Evolutionary conservation across 2,113 vertebrate species (phyloP), one percentile per base, ranked within the genome.

Genomic region (Ophiodon elongatus): DNA sequence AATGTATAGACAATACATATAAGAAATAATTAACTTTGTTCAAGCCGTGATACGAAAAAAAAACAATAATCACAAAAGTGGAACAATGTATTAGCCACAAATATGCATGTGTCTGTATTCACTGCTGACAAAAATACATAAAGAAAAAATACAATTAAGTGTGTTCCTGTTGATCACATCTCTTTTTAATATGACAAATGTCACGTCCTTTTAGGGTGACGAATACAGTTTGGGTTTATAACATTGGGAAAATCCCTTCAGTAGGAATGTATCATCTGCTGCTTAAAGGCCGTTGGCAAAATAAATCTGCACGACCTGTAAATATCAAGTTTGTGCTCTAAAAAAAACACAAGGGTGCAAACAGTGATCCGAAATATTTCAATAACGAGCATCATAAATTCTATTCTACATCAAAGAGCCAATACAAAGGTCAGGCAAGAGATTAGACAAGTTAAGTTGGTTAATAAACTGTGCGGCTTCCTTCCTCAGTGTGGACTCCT

Each of bases 341-440:
- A 25, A 73, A 76, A 35, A 76, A 85, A 63, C 66, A 83, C 69
- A 17, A 35, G 37, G 71, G 77, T 86, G 74, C 33, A 25, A 82
- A 70, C 77, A 23, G 29, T 29, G 57, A 39, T 27, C 31, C 0
- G 35, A 21, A 69, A 82, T 67, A 79, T 59, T 75, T 79, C 27
- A 75, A 10, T 72, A 78, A 75, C 75, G 64, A 83, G 14, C 71
- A 56, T 64, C 76, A 33, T 83, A 39, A 71, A 78, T 85, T 45
- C 35, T 4, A 37, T 13, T 11, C n/a, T 21, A 3, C 33, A 1
- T 82, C 59, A 79, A n/a, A 37, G 45, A 65, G 15, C 23, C 6
- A 10, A 10, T 0, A 45, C 19, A 43, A 6, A 52, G 6, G 19
- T 23, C n/a, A 62, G 59, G n/a, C 21, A 52, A 67, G 43, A n/a